A percentile compares a stretch with the other conserved stretches of the same genome.
These are phyloP conservation scores for Papilio xuthus DNA, from an alignment of 1,140 invertebrate species.

Conservation along the genomic window DNA sequence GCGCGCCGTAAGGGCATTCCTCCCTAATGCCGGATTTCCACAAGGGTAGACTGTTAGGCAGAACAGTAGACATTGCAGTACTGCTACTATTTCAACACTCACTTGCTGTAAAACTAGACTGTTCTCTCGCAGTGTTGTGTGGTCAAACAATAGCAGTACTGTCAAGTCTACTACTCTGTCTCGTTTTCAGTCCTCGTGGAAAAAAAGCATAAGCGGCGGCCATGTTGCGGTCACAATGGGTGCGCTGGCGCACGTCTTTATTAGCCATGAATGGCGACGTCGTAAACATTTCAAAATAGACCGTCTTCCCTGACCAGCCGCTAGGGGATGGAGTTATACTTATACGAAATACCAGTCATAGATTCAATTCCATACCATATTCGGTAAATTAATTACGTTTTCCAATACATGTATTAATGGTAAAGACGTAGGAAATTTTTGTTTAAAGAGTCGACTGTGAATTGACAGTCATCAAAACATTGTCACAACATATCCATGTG, in stretches of 20 bases:
- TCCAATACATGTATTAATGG: background rate
- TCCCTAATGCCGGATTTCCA: constrained; percentile 39
- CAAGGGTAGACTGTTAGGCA: too few species aligned
- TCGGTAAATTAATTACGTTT: constrained; percentile 9
- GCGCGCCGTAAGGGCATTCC: constrained; percentile 55
- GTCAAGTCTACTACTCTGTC: background rate
- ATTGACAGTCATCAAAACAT: constrained; percentile 3
- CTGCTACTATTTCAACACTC: background rate
- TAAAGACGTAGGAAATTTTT: background rate
- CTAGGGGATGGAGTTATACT: constrained; percentile 45
- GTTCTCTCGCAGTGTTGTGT: background rate
- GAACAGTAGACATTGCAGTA: background rate
- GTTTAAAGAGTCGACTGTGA: background rate
- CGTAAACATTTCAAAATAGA: constrained; percentile 70
- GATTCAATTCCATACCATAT: background rate
- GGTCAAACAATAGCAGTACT: background rate
- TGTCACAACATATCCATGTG: background rate
- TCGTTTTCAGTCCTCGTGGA: background rate
- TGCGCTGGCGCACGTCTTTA: constrained; percentile 55
- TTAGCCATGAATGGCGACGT: constrained; percentile 63
- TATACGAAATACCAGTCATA: background rate
- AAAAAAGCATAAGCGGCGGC: constrained; percentile 38
- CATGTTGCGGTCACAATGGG: constrained; percentile 55
- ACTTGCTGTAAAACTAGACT: too few species aligned
- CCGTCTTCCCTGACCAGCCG: constrained; percentile 43